Conservation (phyloP, 2,113 vertebrate species). For the Halcyon malimbica region DNA sequence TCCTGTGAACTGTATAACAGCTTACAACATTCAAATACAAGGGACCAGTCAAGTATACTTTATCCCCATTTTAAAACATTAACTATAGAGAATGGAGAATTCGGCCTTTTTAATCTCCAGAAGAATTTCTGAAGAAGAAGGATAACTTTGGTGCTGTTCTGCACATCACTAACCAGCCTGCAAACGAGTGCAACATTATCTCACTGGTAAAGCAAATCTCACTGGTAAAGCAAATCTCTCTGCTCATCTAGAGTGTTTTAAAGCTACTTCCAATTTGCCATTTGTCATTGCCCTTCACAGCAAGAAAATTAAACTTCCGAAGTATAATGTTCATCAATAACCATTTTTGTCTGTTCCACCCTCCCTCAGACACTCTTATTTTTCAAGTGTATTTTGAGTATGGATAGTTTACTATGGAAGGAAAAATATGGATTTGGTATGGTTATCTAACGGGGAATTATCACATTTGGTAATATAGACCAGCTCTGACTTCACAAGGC, state of each 20-base stretch:
- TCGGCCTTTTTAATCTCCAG: background rate
- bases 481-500: background rate
- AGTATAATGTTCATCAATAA: background rate
- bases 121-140: background rate
- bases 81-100: background rate
- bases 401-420: background rate
- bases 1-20: background rate
- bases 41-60: background rate
- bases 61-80: background rate
- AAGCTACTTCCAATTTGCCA: background rate
- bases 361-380: background rate
- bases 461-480: background rate
- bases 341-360: background rate
- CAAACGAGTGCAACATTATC: background rate
- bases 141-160: background rate
- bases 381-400: background rate
- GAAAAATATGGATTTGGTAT: background rate
- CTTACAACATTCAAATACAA: background rate
- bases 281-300: background rate
- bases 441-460: background rate
- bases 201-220: background rate
- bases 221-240: background rate
- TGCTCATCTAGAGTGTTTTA: background rate
- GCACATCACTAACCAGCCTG: background rate
- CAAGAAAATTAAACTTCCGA: background rate